These are phyloP conservation scores for Poeciliopsis prolifica DNA, from an alignment of 2,113 vertebrate genomes.

Conservation along the genomic window DNA sequence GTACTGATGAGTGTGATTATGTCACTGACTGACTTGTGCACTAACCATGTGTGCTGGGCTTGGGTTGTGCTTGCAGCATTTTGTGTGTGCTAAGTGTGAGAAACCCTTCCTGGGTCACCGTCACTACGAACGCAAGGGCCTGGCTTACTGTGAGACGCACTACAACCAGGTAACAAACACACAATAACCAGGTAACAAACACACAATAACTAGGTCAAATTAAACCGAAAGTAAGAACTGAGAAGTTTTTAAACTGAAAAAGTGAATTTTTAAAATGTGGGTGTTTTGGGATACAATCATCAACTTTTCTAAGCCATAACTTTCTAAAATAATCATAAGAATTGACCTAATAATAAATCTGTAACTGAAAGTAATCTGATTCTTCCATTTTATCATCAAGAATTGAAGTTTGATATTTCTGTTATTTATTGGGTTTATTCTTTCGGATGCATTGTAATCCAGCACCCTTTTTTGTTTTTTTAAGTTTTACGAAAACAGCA, in stretches of 20 bases:
- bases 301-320: no score
- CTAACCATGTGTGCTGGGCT: conserved; percentile 61
- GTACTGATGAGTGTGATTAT: conserved; percentile 18
- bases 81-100: conserved; percentile 99
- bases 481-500: conserved; percentile 24
- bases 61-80: conserved; percentile 89
- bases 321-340: no score
- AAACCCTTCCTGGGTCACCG: conserved; percentile 99
- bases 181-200: no score
- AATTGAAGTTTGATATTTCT: background rate
- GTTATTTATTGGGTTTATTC: background rate
- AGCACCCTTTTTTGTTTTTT: conserved; percentile 24
- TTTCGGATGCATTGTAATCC: background rate
- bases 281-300: no score
- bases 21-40: conserved; percentile 32
- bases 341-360: no score
- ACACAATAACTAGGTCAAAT: conserved; percentile 76
- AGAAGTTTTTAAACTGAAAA: no score
- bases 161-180: conserved; percentile 89
- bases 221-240: no score
- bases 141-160: conserved; percentile 98
- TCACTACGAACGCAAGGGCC: conserved; percentile 95
- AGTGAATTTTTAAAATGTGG: no score
- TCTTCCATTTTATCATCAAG: background rate
- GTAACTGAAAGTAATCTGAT: background rate